Evolutionary conservation across 2,888 invertebrate genomes (phyloP), one percentile per base, ranked within the genome.

Genomic region (Trilocha varians): DNA sequence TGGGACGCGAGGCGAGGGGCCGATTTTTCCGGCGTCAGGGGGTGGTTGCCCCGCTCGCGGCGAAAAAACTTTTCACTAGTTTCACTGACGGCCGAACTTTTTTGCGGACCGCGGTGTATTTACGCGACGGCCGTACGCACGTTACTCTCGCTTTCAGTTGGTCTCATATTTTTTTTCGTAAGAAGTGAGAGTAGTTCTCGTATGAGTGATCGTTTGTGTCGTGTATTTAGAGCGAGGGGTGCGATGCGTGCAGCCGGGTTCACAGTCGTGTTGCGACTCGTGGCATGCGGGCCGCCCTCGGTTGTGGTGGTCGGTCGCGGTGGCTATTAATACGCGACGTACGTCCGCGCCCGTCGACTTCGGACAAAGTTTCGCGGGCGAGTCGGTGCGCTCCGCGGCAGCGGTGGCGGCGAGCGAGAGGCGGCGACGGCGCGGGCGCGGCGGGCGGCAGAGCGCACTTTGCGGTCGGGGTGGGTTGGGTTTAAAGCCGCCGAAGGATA

Each of bases 381-480:
- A 74, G 78, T 78, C 71, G 68, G 72, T 72, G 70, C 69, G 66
- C 75, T 62, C 65, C 63, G 68, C 65, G 77, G 78, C 65, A 72
- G 74, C 71, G 79, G 75, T 70, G 74, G 74, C 70, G 77, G 77
- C 74, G 75, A 71, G 70, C 69, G 78, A 72, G 80, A 78, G 77
- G 78, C 77, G 76, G 72, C 75, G 77, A 71, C 75, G 73, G 76
- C 72, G 77, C 75, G 80, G 88, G 86, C 80, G 87, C 87, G 87
- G 87, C 77, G 83, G 85, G 84, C 73, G 80, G 79, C 73, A 77
- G 80, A 78, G 83, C 83, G 87, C 79, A 84, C 87, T 88, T 88
- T 89, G 90, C 87, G 90, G 90, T 89, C 87, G 80, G 78, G 82
- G 88, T 88, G 89, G 89, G 89, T 87, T 84, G 89, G 89, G 89